These are phyloP conservation scores for Macrotis lagotis DNA, from an alignment of 2,113 vertebrate genomes.

Conservation along the genomic window DNA sequence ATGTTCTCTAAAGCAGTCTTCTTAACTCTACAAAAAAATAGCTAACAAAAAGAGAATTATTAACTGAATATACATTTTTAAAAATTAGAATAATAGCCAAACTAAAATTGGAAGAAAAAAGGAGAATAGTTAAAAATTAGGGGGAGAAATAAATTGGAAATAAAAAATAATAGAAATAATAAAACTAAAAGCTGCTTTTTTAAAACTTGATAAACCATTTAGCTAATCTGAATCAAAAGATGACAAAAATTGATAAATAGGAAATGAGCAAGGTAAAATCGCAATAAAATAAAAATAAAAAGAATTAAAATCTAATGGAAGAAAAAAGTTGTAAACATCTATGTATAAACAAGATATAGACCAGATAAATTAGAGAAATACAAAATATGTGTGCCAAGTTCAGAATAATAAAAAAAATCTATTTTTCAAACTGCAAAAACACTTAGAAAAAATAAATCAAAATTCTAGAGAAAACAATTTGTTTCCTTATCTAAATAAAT, in stretches of 20 bases:
- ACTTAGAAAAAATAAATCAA: too few relatives aligned
- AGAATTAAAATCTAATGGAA: too few relatives aligned
- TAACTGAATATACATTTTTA: too few relatives aligned
- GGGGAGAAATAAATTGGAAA: neutral
- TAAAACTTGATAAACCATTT: neutral
- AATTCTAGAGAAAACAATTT: neutral
- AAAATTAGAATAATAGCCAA: too few relatives aligned
- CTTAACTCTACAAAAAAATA: too few relatives aligned
- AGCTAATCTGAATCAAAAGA: neutral
- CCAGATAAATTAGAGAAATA: neutral
- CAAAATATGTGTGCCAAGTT: neutral
- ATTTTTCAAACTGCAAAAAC: neutral
- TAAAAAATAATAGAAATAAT: neutral
- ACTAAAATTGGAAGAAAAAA: too few relatives aligned
- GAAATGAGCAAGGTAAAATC: neutral
- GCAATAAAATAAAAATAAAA: neutral
- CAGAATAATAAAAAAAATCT: neutral
- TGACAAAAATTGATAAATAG: neutral
- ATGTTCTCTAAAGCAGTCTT: too few relatives aligned
- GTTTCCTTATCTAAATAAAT: neutral
- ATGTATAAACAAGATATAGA: neutral
- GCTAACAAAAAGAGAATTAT: too few relatives aligned
- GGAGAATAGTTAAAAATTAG: too few relatives aligned
- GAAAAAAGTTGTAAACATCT: neutral
- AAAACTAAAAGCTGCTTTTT: neutral